phyloP scores from a whole-genome alignment of 2,888 invertebrate species.

The Pterobdella sp. region DNA sequence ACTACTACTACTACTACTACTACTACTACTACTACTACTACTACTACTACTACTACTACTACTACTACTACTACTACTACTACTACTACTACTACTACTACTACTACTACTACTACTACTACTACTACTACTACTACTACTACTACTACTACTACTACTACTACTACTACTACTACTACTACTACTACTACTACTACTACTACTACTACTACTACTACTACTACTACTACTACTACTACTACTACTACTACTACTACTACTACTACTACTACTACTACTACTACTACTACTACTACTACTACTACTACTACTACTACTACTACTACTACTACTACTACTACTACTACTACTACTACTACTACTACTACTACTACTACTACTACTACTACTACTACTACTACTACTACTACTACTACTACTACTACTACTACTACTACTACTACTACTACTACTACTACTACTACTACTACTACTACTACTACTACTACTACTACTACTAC shows the following conservation, averaged over 20 bases:
- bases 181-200: not conserved
- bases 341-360: not conserved
- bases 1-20: not conserved
- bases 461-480: constrained; percentile 17
- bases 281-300: not conserved
- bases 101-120: not conserved
- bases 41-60: constrained; percentile 1
- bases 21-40: not conserved
- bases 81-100: not conserved
- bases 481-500: not conserved
- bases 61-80: not conserved
- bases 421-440: constrained; percentile 28
- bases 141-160: not conserved
- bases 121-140: not conserved
- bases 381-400: constrained; percentile 28
- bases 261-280: not conserved
- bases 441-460: constrained; percentile 27
- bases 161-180: not conserved
- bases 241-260: not conserved
- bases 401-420: constrained; percentile 28
- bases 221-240: not conserved
- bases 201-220: not conserved
- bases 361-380: constrained; percentile 23
- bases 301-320: constrained; percentile 26
- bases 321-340: constrained; percentile 25